Base-by-base conservation (phyloP, 2,797 vertebrate genomes). In the Galago senegalensis region DNA sequence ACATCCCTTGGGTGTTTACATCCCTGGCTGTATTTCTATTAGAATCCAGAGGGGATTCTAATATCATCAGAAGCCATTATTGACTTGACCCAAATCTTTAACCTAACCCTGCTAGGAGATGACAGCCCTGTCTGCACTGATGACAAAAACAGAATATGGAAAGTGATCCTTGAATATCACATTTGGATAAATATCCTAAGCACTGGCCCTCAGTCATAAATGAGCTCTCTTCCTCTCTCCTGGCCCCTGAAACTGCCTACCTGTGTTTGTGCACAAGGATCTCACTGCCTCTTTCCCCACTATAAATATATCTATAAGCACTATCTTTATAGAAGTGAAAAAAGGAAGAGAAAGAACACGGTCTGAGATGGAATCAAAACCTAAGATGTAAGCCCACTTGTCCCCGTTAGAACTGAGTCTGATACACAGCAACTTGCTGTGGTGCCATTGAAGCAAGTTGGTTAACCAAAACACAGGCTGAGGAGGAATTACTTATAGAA, bases 291-390 rank as follows among this genome's bases (percentile, higher is more conserved):
- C 63, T 87, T 90, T 65, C 73, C n/a, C 40, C 21, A 61, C 37
- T 81, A 37, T 43, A 67, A 91, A 95, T 67, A 67, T 23, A 58
- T 37, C 82, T 82, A 7, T 2, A 37, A 53, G 18, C 13, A 43
- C 29, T 31, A 73, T 4, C 29, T 67, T 77, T 88, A 56, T 13
- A 81, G 89, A 96, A 95, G 84, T 85, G 93, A 92, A 91, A 96
- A 89, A 16, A n/a, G 87, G 93, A 94, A 97, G 88, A 53, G 72
- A 83, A 75, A 96, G 46, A 18, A 2, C 75, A 43, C 6, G 5
- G 12, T 85, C 20, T 73, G 69, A 94, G 69, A 79, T 31, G 43
- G 77, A 93, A 88, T 75, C 56, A 72, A 94, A 87, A 58, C 73
- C 34, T 85, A 89, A 92, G 43, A 34, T 40, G 1, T 37, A 58